Percentiles rank a stretch among this genome's conserved stretches.
Evolutionary conservation across 2,113 vertebrate genomes (phyloP).

Genomic region (Myiozetetes cayanensis): DNA sequence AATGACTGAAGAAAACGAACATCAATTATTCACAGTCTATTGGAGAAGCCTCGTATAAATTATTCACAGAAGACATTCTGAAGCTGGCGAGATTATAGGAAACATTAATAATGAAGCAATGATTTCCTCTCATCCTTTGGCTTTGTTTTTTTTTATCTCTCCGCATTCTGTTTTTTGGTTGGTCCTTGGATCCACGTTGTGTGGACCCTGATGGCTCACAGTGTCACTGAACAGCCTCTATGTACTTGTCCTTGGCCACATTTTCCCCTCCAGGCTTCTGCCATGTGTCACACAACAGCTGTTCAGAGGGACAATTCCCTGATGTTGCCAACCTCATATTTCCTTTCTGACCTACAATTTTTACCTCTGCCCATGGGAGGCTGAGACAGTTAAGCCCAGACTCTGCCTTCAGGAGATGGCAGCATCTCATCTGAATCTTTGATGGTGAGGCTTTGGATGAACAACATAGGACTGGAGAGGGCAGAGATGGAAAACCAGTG

Average conservation of each 20-base stretch:
- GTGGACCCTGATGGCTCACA: rapidly evolving
- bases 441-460: neutral
- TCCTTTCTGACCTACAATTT: neutral
- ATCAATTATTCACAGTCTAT: constrained; percentile 57
- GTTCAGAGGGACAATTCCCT: neutral
- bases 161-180: neutral
- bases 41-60: constrained; percentile 20
- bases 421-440: neutral
- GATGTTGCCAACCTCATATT: neutral
- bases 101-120: constrained; percentile 39
- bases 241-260: neutral
- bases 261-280: neutral
- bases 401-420: neutral
- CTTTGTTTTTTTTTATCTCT: neutral
- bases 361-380: neutral
- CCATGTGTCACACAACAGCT: neutral
- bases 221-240: neutral
- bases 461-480: neutral
- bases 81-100: constrained; percentile 31
- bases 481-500: neutral
- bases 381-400: neutral
- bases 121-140: neutral
- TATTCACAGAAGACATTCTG: constrained; percentile 43
- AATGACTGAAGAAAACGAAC: constrained; percentile 43
- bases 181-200: neutral